phyloP scores from a whole-genome alignment of 2,888 invertebrate genomes.

The Netelia inedita region DNA sequence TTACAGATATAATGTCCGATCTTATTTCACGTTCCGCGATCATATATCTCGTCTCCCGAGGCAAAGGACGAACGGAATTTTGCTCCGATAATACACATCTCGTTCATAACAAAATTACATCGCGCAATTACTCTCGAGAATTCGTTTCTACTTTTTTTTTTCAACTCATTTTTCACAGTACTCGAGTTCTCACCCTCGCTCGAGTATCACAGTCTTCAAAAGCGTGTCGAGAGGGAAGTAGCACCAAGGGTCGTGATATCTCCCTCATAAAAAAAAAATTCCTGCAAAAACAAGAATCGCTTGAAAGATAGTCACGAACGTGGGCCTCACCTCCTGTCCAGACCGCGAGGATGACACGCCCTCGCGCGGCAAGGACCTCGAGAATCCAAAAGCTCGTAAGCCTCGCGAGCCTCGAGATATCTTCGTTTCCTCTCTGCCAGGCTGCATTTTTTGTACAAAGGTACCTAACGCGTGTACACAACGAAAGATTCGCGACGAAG shows the following conservation, averaged over 20 bases:
- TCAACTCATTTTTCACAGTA: too few relatives aligned
- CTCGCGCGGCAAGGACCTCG: conserved; percentile 42
- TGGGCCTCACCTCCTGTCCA: conserved; percentile 31
- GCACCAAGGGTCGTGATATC: conserved; percentile 32
- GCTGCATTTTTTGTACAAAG: background rate
- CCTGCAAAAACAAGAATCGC: background rate
- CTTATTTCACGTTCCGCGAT: conserved; percentile 7
- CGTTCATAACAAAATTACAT: background rate
- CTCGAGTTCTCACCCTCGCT: background rate
- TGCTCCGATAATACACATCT: background rate
- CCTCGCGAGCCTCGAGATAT: background rate
- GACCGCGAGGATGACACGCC: conserved; percentile 35
- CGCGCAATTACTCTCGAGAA: too few relatives aligned
- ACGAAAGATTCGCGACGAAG: background rate
- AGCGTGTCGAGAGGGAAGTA: background rate
- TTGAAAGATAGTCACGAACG: conserved; percentile 33
- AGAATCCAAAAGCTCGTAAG: conserved; percentile 39
- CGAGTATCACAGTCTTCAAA: background rate
- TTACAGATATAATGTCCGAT: background rate
- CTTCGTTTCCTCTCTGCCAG: conserved; percentile 24
- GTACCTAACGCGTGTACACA: too few relatives aligned
- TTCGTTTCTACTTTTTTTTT: too few relatives aligned
- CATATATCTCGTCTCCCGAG: background rate
- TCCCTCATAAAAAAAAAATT: background rate
- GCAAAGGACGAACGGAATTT: background rate